These are phyloP conservation scores for Galaxea fascicularis DNA, from an alignment of 92 coral and sea anemone species.

Conservation along the genomic window DNA sequence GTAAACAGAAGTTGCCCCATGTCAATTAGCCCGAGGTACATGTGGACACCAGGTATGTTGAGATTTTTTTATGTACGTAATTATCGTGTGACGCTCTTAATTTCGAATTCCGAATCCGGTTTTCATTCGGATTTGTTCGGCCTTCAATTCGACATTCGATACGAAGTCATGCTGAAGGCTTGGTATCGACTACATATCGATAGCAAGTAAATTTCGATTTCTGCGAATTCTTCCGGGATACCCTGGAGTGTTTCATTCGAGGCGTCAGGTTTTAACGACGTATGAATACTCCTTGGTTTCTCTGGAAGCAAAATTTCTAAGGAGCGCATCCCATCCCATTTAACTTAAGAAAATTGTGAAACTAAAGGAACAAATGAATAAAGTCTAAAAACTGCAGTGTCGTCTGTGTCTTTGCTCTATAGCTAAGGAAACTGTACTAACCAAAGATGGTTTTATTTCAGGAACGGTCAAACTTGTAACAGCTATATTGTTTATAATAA, in stretches of 20 bases:
- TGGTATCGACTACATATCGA: not conserved
- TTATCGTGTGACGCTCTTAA: not conserved
- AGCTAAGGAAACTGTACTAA: not conserved
- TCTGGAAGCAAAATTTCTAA: not conserved
- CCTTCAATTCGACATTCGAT: not conserved
- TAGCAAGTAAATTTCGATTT: not conserved
- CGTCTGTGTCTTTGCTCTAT: not conserved
- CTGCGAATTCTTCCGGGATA: not conserved
- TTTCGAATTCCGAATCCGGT: not conserved
- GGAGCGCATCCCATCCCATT: not conserved
- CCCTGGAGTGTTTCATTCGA: no score
- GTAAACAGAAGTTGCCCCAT: no score
- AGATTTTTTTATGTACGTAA: no score
- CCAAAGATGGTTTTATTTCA: not conserved
- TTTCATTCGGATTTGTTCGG: not conserved
- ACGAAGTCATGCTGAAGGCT: not conserved
- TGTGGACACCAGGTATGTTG: not conserved
- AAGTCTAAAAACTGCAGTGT: not conserved
- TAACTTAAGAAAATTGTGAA: not conserved
- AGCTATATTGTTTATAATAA: no score
- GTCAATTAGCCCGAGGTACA: not conserved
- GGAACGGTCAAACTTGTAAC: not conserved
- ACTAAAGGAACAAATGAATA: not conserved
- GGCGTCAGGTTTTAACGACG: no score
- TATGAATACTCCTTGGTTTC: not conserved